Conservation (phyloP, 2,113 vertebrate species). For the sheep (Ovis aries) region DNA sequence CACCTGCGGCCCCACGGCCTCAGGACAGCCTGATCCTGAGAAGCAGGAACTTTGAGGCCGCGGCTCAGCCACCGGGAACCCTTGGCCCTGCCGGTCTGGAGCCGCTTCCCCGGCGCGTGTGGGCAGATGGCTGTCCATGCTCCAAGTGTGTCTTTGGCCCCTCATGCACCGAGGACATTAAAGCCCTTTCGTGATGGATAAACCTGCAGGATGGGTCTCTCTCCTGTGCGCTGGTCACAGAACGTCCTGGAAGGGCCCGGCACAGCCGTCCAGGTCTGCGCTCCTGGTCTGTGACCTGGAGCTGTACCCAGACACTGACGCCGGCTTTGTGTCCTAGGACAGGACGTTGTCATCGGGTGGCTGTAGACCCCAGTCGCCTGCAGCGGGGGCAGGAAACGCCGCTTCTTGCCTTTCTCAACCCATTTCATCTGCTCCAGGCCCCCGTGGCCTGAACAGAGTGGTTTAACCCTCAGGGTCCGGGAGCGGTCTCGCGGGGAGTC, state of each 20-base stretch:
- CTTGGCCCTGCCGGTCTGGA: not conserved
- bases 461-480: not conserved
- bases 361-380: not conserved
- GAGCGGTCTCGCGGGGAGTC: not conserved
- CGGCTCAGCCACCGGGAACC: accelerated
- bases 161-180: not conserved
- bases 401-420: not conserved
- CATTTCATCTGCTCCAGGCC: not conserved
- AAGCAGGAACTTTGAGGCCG: not conserved
- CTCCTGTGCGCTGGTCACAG: not conserved
- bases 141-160: not conserved
- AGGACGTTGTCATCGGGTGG: accelerated
- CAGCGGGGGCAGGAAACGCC: not conserved
- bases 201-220: not conserved
- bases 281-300: not conserved
- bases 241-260: not conserved
- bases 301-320: not conserved
- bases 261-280: accelerated
- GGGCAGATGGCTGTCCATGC: not conserved
- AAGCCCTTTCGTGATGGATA: not conserved
- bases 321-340: not conserved
- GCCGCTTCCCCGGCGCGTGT: accelerated
- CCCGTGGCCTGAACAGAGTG: not conserved
- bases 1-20: not conserved
- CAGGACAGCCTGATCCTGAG: not conserved